phyloP scores from a whole-genome alignment of 2,113 vertebrate species.

The Heptranchias perlo region DNA sequence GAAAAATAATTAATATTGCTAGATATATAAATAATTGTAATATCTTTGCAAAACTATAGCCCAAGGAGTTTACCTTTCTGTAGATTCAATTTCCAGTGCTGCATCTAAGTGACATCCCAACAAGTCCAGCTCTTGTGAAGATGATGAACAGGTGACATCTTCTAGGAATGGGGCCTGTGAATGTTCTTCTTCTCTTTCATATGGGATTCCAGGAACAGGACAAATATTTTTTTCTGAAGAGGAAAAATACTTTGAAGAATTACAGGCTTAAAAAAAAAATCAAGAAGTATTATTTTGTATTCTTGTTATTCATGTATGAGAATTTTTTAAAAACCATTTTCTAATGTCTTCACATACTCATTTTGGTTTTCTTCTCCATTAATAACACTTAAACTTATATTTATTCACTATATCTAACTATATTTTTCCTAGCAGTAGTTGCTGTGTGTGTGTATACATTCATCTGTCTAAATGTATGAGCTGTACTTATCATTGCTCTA shows the following conservation, averaged over 20 bases:
- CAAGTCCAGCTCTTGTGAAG: slow-evolving; percentile 4
- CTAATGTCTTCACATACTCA: background rate
- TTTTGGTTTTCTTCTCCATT: background rate
- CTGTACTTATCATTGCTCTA: background rate
- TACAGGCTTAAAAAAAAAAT: background rate
- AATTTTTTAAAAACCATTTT: background rate
- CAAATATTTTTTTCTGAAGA: background rate
- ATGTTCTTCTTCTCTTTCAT: slow-evolving; percentile 1
- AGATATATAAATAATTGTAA: too few relatives aligned
- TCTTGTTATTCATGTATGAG: background rate
- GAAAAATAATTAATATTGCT: background rate
- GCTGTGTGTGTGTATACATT: background rate
- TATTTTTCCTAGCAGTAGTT: background rate
- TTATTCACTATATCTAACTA: too few relatives aligned
- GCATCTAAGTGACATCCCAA: background rate
- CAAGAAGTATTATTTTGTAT: background rate
- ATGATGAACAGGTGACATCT: background rate
- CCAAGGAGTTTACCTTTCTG: background rate
- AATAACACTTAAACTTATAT: background rate
- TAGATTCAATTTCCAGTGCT: background rate
- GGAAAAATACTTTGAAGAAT: background rate
- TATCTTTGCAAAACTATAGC: background rate
- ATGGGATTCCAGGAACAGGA: background rate
- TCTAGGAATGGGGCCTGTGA: slow-evolving; percentile 10
- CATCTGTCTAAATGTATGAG: background rate